Percentiles rank a stretch among this genome's conserved stretches.
These are phyloP conservation scores for Brachionus koreanus DNA, from an alignment of 1,140 invertebrate genomes.

Conservation along the genomic window DNA sequence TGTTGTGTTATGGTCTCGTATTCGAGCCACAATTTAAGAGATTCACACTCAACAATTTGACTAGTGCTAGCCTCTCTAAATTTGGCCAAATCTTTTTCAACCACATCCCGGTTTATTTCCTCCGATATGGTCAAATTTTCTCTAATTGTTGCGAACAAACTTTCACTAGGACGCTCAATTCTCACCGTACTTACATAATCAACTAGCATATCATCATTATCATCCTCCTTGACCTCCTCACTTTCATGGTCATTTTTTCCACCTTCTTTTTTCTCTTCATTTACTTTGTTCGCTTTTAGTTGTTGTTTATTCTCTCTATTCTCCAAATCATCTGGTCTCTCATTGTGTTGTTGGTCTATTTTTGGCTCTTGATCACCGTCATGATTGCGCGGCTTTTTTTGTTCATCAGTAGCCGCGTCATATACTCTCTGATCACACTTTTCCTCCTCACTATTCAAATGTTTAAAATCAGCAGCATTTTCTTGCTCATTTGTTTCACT, in stretches of 20 bases:
- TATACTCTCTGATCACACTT: not conserved
- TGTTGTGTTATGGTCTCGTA: conserved; percentile 32
- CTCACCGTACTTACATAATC: not conserved
- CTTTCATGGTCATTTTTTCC: not conserved
- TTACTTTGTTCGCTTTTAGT: not conserved
- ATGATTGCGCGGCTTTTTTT: conserved; percentile 1
- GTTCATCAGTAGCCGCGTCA: conserved; percentile 26
- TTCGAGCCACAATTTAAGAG: not conserved
- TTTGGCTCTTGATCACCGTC: not conserved
- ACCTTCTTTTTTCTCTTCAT: not conserved
- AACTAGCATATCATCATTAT: not conserved
- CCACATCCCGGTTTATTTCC: not conserved
- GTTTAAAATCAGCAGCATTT: not conserved
- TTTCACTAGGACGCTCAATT: not conserved
- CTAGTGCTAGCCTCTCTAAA: not conserved
- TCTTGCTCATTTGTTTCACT: not conserved
- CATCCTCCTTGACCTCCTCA: not conserved
- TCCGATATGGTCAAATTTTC: not conserved
- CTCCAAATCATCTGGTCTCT: not conserved
- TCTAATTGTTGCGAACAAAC: not conserved
- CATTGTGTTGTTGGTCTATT: not conserved
- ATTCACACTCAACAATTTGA: not conserved
- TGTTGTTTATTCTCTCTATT: conserved; percentile 2
- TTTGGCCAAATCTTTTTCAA: conserved; percentile 28
- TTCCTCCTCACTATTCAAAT: conserved; percentile 1